Evolutionary conservation across 2,113 vertebrate genomes (phyloP).

Genomic region (Pseudopodoces humilis): DNA sequence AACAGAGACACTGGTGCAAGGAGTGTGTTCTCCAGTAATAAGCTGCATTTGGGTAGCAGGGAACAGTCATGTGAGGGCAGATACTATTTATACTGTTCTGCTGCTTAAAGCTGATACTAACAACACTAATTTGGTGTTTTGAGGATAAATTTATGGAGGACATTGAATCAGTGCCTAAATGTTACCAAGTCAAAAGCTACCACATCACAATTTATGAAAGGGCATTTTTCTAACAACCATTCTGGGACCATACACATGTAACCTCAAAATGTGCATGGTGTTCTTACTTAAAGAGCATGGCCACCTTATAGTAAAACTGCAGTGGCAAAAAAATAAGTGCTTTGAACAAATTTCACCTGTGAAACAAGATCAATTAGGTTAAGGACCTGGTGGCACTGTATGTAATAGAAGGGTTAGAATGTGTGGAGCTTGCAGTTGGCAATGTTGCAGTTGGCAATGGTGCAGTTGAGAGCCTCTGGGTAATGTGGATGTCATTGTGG

Average conservation of each 20-base stretch:
- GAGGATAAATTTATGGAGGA: background rate
- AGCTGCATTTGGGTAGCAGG: background rate
- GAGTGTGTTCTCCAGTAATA: background rate
- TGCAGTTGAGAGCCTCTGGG: background rate
- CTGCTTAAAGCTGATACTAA: background rate
- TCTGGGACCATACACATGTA: background rate
- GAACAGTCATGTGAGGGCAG: background rate
- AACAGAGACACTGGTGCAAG: background rate
- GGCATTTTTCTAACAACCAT: background rate
- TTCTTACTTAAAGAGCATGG: background rate
- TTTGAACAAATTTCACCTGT: background rate
- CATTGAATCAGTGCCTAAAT: background rate
- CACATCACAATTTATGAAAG: background rate
- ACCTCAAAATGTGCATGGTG: rapidly evolving
- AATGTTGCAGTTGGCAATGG: background rate
- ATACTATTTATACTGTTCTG: background rate
- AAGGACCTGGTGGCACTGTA: background rate
- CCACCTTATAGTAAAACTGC: background rate
- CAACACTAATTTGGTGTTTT: background rate
- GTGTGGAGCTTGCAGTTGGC: background rate
- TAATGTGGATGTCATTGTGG: background rate
- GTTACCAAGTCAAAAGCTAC: background rate
- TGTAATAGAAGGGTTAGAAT: background rate
- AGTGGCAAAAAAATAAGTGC: background rate
- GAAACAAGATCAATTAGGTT: background rate